A percentile compares a stretch with the other conserved stretches of the same genome.
Evolutionary conservation across 1,140 invertebrate genomes (phyloP).

Genomic region (Aethina tumida): DNA sequence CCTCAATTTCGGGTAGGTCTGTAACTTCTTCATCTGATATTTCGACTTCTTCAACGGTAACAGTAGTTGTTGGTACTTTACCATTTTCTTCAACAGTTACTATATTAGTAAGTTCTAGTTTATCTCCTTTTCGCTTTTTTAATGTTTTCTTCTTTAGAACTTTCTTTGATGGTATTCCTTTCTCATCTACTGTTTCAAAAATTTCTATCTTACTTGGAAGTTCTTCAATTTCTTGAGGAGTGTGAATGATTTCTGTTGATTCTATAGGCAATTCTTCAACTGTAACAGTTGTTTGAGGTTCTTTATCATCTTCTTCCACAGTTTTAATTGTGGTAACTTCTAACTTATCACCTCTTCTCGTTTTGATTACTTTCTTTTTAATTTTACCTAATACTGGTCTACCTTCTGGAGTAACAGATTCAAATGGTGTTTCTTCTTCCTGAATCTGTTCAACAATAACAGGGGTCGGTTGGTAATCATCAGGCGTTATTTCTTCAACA

Average conservation of each 20-base stretch:
- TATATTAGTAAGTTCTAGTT: slow-evolving; percentile 18
- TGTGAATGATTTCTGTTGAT: too few species aligned
- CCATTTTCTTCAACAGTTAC: slow-evolving; percentile 17
- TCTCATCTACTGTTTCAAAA: slow-evolving; percentile 13
- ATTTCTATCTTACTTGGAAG: slow-evolving; percentile 26
- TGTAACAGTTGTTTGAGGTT: slow-evolving; percentile 28
- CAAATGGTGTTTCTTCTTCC: slow-evolving; percentile 16
- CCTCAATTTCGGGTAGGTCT: slow-evolving; percentile 11
- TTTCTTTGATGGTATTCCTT: slow-evolving; percentile 12
- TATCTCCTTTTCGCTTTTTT: slow-evolving; percentile 12
- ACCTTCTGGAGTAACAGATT: slow-evolving; percentile 19
- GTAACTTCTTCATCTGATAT: slow-evolving; percentile 21
- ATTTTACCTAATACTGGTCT: slow-evolving; percentile 31
- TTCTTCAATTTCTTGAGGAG: slow-evolving; percentile 24
- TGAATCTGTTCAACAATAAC: slow-evolving; percentile 16
- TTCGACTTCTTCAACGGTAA: slow-evolving; percentile 8
- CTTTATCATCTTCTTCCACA: slow-evolving; percentile 37
- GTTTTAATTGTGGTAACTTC: slow-evolving; percentile 39
- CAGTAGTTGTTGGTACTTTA: slow-evolving; percentile 11
- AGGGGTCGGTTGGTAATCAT: slow-evolving; percentile 10
- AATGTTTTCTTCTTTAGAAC: slow-evolving; percentile 14
- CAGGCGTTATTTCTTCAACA: slow-evolving; percentile 26
- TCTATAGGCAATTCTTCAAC: slow-evolving; percentile 14
- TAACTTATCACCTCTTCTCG: slow-evolving; percentile 30
- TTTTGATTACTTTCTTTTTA: slow-evolving; percentile 33